A percentile compares a stretch with the other conserved stretches of the same genome.
These are phyloP conservation scores for Trogon surrucura DNA, from an alignment of 2,113 vertebrate genomes.

Conservation along the genomic window DNA sequence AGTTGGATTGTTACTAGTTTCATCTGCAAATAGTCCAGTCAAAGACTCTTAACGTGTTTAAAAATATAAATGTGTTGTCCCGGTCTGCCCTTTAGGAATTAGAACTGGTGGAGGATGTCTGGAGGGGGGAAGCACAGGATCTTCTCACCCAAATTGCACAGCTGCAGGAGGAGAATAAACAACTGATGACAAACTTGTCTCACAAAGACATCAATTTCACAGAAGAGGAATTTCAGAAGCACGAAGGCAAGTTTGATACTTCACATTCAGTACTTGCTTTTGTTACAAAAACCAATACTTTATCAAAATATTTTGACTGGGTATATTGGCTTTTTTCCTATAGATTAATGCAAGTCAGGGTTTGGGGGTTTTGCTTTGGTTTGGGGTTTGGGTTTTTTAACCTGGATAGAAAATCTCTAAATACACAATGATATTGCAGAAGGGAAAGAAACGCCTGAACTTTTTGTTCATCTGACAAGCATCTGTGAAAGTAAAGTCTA, in stretches of 20 bases:
- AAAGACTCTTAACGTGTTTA: neutral
- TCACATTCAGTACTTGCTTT: slow-evolving; percentile 38
- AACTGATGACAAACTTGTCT: slow-evolving; percentile 83
- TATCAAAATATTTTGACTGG: neutral
- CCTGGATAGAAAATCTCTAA: neutral
- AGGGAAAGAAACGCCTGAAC: neutral
- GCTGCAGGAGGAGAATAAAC: slow-evolving; percentile 91
- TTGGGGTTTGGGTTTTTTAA: neutral
- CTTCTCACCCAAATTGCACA: slow-evolving; percentile 89
- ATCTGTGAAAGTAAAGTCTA: neutral
- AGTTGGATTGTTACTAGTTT: neutral
- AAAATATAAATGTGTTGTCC: slow-evolving; percentile 16
- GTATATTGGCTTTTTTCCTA: neutral
- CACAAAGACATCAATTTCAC: slow-evolving; percentile 81
- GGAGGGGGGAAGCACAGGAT: slow-evolving; percentile 92
- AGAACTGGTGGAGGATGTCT: slow-evolving; percentile 92
- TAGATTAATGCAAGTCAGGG: neutral
- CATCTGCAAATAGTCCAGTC: neutral
- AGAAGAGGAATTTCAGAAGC: slow-evolving; percentile 89
- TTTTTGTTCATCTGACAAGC: neutral
- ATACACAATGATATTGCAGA: neutral
- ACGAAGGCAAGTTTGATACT: slow-evolving; percentile 81
- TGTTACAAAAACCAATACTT: slow-evolving; percentile 11
- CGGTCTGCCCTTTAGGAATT: slow-evolving; percentile 79
- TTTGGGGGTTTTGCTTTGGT: neutral